phyloP scores from a whole-genome alignment of 2,113 vertebrate genomes.

The Tupaia tana region DNA sequence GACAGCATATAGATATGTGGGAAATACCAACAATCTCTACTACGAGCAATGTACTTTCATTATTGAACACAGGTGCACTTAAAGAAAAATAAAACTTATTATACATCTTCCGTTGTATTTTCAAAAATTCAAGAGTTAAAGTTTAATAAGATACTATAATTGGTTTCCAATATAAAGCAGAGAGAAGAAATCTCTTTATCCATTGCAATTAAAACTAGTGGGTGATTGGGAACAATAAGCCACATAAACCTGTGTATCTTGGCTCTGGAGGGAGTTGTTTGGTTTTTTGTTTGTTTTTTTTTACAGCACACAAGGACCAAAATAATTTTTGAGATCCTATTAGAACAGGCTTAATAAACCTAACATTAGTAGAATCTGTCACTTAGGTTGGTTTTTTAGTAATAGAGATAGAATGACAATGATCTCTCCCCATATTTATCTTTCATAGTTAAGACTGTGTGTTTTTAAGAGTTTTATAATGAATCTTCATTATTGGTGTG shows the following conservation, averaged over 20 bases:
- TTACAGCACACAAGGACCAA: not conserved
- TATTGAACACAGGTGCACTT: too few species aligned
- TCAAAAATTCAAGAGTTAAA: not conserved
- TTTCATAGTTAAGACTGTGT: not conserved
- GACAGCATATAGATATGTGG: too few species aligned
- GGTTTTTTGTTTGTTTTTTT: not conserved
- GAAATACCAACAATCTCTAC: too few species aligned
- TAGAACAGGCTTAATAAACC: not conserved
- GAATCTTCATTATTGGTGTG: not conserved
- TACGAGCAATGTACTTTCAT: too few species aligned
- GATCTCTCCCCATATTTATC: not conserved
- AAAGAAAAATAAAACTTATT: too few species aligned
- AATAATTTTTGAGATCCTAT: not conserved
- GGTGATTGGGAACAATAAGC: not conserved
- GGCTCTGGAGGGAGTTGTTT: not conserved
- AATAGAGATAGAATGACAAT: not conserved
- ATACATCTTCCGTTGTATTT: too few species aligned
- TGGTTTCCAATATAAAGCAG: not conserved
- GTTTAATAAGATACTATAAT: not conserved
- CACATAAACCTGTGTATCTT: not conserved
- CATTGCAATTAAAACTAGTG: not conserved
- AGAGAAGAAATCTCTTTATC: not conserved
- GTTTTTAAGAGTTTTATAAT: not conserved
- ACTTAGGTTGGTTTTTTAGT: slow-evolving; percentile 24
- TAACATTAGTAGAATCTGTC: not conserved